Evolutionary conservation across 2,888 invertebrate species (phyloP), one percentile per base, ranked within the genome.

Genomic region (Odiellus spinosus): DNA sequence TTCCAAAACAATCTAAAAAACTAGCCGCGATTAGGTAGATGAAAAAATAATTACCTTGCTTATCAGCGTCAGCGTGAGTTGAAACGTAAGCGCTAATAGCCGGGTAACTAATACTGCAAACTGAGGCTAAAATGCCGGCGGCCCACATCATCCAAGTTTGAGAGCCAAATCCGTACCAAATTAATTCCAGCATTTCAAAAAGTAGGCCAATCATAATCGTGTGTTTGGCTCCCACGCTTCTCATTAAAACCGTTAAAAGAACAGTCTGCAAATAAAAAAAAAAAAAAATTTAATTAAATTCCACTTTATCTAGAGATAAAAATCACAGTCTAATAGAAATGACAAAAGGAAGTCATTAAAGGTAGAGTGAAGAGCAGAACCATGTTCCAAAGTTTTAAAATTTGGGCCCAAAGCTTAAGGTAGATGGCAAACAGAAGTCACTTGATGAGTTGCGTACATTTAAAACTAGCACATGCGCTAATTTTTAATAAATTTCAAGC

Each of bases 131-230:
- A 56, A 91, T 78, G 46, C 98, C 98, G 10, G 96, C 96, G 35
- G 86, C 83, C 98, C 98, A 98, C 90, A 98, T 95, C 84, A 98
- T 91, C 93, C 93, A 95, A 54, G 81, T 83, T 61, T 88, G 82
- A 59, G 88, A 88, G 47, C 93, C 91, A 63, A 95, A 88, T 36
- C 95, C 95, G 65, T 90, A 95, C 85, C 91, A 93, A 72, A 93
- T 80, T 54, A 98, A 74, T 67, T 98, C 96, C 59, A 93, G 73
- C 78, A 91, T 84, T 72, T 98, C 96, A 70, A 95, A 91, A 54
- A 90, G 70, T 55, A 98, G 75, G 45, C 96, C 98, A 63, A 96
- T 73, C 76, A 98, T 88, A 59, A 98, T 98, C 47, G 96, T 90
- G 66, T 90, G 87, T 69, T 96, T 95, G 56, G 86, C 82, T 58